Conservation (phyloP, 2,888 invertebrate genomes). For the Entomobrya proxima region DNA sequence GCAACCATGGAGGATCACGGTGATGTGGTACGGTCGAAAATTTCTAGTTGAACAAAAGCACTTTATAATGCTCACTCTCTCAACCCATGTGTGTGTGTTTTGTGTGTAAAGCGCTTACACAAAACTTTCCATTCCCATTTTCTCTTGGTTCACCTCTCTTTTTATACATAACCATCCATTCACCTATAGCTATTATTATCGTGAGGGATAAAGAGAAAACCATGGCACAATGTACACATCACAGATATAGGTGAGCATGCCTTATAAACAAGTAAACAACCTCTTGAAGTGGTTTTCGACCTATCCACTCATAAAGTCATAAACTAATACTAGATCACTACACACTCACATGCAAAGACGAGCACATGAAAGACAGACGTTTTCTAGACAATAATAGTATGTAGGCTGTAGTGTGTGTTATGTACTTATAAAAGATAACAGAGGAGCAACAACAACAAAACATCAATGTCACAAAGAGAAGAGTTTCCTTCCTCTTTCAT, state of each 20-base stretch:
- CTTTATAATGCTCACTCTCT: background rate
- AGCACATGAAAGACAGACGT: too few relatives aligned
- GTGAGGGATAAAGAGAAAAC: background rate
- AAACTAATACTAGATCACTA: background rate
- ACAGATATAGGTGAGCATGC: background rate
- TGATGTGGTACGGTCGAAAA: constrained; percentile 26
- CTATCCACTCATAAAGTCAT: constrained; percentile 14
- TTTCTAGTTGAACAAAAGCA: constrained; percentile 24
- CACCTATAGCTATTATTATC: background rate
- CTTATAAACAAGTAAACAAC: constrained; percentile 34
- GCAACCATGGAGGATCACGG: constrained; percentile 3
- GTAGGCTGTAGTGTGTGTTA: too few relatives aligned
- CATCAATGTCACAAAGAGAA: constrained; percentile 24
- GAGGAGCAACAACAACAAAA: background rate
- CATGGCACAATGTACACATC: background rate
- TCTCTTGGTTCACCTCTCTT: background rate
- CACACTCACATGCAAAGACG: background rate
- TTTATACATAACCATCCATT: too few relatives aligned
- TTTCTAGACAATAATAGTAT: too few relatives aligned
- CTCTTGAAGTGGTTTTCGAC: constrained; percentile 37
- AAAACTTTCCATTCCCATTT: background rate
- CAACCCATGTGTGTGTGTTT: background rate
- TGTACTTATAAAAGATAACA: background rate
- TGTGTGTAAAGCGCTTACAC: background rate
- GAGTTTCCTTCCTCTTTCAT: background rate